Conservation (phyloP, 2,113 vertebrate genomes). For the Micronycteris hirsuta region DNA sequence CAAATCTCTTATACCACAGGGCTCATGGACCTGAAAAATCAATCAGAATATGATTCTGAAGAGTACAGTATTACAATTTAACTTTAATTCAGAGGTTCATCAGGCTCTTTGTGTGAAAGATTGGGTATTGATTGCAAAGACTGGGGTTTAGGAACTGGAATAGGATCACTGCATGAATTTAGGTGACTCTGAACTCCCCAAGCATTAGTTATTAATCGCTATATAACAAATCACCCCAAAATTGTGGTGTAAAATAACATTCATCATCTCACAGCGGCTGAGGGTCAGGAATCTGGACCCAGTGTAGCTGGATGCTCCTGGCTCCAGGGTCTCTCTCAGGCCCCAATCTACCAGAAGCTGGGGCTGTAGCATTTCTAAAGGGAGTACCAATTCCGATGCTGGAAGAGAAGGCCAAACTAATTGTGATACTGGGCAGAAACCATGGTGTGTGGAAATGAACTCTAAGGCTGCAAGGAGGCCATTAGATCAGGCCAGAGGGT, state of each 20-base stretch:
- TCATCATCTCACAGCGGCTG: background rate
- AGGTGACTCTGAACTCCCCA: background rate
- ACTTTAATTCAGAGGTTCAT: background rate
- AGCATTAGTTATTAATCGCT: background rate
- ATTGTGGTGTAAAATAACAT: background rate
- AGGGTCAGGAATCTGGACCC: background rate
- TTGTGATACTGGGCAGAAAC: background rate
- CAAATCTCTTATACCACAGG: background rate
- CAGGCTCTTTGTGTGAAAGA: background rate
- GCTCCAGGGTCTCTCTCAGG: background rate
- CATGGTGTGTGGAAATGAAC: background rate
- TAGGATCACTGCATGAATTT: background rate
- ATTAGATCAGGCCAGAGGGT: no score
- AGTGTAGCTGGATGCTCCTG: background rate
- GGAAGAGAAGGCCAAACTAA: background rate
- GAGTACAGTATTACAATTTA: background rate
- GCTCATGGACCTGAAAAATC: background rate
- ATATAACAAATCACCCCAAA: background rate
- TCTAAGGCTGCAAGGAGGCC: background rate
- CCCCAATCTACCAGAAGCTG: background rate
- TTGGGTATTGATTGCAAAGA: background rate
- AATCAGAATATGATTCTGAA: background rate
- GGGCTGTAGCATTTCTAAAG: background rate
- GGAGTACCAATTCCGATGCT: background rate
- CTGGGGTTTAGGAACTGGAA: background rate